Conservation (phyloP, 1,140 invertebrate genomes). For the Aphidius gifuensis region DNA sequence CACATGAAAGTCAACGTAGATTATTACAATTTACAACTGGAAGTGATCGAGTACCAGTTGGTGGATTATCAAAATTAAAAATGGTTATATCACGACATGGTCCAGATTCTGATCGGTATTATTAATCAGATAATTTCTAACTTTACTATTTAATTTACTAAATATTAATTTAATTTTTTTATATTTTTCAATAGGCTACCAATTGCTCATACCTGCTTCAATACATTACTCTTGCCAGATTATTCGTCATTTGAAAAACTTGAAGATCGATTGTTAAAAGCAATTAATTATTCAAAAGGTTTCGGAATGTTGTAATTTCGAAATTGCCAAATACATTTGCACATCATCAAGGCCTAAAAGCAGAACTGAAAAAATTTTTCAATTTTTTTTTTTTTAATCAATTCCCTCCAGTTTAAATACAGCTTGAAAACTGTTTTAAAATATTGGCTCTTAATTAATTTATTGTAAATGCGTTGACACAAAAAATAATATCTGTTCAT, state of each 20-base stretch:
- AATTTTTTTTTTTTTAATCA: background rate
- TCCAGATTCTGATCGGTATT: conserved; percentile 68
- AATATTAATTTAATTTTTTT: background rate
- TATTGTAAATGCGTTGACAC: no score
- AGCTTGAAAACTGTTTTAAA: background rate
- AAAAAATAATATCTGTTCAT: no score
- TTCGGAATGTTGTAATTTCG: conserved; percentile 75
- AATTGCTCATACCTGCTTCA: conserved; percentile 93
- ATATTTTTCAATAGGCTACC: conserved; percentile 60
- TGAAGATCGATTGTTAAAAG: conserved; percentile 81
- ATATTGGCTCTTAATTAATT: no score
- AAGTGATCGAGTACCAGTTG: conserved; percentile 89
- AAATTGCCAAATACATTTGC: background rate
- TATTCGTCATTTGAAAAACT: conserved; percentile 82
- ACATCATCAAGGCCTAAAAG: background rate
- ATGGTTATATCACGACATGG: conserved; percentile 78
- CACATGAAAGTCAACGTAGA: conserved; percentile 81
- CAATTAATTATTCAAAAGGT: conserved; percentile 85
- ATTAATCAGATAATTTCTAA: background rate
- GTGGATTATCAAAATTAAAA: conserved; percentile 85
- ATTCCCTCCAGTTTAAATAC: background rate
- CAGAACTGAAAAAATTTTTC: background rate
- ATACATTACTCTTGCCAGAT: conserved; percentile 88
- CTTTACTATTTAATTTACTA: no score
- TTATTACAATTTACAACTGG: conserved; percentile 90